Percentiles rank a stretch among this genome's conserved stretches.
Conservation (phyloP, 2,797 vertebrate species). For the Caiman crocodilus region DNA sequence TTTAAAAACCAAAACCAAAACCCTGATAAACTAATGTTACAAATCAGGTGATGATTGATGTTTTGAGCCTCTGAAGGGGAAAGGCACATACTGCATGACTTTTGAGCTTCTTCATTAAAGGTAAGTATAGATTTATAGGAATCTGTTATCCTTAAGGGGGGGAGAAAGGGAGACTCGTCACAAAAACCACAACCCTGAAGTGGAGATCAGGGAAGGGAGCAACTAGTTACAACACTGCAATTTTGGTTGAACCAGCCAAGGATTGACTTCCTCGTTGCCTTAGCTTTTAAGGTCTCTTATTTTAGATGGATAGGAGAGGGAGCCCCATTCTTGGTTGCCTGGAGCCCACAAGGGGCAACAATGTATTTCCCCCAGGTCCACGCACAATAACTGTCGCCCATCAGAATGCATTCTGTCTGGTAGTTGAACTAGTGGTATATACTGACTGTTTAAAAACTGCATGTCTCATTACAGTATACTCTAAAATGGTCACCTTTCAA, state of each 20-base stretch:
- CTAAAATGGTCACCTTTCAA: constrained; percentile 57
- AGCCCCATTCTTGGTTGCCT: background rate
- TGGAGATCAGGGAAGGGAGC: background rate
- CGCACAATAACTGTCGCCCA: fast-evolving
- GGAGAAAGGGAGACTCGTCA: background rate
- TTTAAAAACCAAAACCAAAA: background rate
- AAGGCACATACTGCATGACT: background rate
- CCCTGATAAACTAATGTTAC: fast-evolving
- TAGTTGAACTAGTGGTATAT: constrained; percentile 7
- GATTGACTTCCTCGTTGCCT: fast-evolving
- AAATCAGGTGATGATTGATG: background rate
- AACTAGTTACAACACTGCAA: background rate
- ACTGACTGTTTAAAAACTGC: constrained; percentile 31
- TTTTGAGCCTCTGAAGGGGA: background rate
- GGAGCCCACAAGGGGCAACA: background rate
- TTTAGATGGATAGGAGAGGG: background rate
- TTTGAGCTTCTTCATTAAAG: background rate
- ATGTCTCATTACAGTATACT: constrained; percentile 32
- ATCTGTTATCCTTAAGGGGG: background rate
- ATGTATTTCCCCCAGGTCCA: background rate
- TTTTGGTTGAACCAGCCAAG: background rate
- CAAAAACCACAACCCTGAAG: background rate
- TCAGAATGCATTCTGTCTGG: background rate
- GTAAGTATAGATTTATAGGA: background rate
- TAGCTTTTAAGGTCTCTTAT: background rate